A percentile compares a stretch with the other conserved stretches of the same genome.
Evolutionary conservation across 2,797 vertebrate genomes (phyloP).

Genomic region (Muraenolepis orangiensis): DNA sequence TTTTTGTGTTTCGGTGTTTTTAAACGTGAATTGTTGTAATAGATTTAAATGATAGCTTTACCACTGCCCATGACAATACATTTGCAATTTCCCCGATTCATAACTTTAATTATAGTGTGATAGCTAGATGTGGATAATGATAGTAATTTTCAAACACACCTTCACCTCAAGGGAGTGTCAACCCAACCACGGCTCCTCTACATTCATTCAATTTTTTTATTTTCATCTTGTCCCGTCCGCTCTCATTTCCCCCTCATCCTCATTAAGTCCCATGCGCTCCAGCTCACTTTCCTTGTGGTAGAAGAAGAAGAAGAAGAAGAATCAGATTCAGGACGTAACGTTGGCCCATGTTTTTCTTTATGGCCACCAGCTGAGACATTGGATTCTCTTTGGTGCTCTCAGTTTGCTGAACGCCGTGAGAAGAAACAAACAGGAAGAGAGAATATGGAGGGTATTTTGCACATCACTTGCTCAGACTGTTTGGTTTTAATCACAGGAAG

Average conservation of each 20-base stretch:
- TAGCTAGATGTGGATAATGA: not conserved
- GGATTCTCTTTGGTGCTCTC: not conserved
- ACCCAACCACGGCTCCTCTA: too few relatives aligned
- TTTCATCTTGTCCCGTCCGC: not conserved
- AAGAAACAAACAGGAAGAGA: not conserved
- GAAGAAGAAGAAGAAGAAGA: not conserved
- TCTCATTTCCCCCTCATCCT: not conserved
- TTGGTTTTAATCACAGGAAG: too few relatives aligned
- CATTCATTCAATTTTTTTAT: too few relatives aligned
- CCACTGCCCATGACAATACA: not conserved
- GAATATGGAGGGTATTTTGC: conserved; percentile 32
- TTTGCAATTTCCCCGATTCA: not conserved
- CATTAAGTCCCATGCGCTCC: not conserved
- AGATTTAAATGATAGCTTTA: not conserved
- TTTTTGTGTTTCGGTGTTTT: too few relatives aligned
- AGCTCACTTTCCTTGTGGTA: not conserved
- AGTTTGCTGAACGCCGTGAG: not conserved
- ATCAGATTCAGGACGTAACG: not conserved
- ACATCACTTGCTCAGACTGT: conserved; percentile 43
- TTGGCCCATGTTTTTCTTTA: not conserved
- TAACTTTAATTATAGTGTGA: not conserved
- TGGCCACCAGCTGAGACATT: not conserved
- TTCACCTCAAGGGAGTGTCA: too few relatives aligned
- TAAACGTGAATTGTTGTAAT: too few relatives aligned
- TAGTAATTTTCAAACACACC: too few relatives aligned